These are phyloP conservation scores for Nephrotoma appendiculata DNA, from an alignment of 2,888 invertebrate genomes.

Conservation along the genomic window DNA sequence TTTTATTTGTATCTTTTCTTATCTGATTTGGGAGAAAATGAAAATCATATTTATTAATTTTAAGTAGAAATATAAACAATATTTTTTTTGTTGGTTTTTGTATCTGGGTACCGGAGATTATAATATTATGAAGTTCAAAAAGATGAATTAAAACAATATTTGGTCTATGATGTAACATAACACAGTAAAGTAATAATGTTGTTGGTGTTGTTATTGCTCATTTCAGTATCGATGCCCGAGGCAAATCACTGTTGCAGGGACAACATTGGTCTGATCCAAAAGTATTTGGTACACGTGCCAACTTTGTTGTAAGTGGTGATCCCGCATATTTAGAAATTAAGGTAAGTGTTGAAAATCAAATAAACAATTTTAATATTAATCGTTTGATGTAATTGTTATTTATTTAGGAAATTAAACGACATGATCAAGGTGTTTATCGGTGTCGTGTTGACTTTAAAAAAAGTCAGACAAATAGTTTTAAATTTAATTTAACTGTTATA, in stretches of 20 bases:
- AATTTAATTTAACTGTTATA: constrained; percentile 40
- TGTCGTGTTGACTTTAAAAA: constrained; percentile 42
- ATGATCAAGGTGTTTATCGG: constrained; percentile 40
- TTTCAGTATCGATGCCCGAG: constrained; percentile 36
- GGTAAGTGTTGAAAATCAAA: not conserved
- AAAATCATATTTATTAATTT: not conserved
- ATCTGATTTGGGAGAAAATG: not conserved
- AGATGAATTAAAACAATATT: not conserved
- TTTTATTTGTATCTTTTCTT: not conserved
- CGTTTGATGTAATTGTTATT: not conserved
- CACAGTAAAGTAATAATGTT: not conserved
- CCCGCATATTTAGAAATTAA: constrained; percentile 9
- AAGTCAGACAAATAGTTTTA: constrained; percentile 38
- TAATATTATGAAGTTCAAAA: not conserved
- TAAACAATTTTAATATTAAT: not conserved
- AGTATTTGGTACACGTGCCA: constrained; percentile 37
- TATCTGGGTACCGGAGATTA: not conserved
- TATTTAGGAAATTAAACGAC: constrained; percentile 34
- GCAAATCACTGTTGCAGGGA: constrained; percentile 34
- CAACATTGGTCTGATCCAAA: constrained; percentile 35
- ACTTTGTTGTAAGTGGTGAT: constrained; percentile 14
- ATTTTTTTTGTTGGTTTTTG: not conserved
- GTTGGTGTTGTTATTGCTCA: constrained; percentile 13
- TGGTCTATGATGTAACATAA: not conserved
- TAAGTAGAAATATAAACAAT: not conserved